These are phyloP conservation scores for Xestoiulus laeticollis DNA, from an alignment of 2,888 invertebrate genomes.

Conservation along the genomic window DNA sequence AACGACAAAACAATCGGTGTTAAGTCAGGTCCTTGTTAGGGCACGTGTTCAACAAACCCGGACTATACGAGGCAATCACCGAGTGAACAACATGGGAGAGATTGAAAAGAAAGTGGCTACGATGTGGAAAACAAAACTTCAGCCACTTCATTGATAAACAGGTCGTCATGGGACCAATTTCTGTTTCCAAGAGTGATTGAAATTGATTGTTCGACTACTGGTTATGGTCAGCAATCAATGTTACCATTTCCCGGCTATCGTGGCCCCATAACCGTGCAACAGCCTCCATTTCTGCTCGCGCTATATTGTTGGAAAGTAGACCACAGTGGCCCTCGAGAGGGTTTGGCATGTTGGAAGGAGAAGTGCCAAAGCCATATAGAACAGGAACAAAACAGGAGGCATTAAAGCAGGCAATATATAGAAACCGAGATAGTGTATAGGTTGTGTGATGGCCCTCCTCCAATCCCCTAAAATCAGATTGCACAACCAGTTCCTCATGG, in stretches of 20 bases:
- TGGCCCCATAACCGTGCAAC: background rate
- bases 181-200: constrained; percentile 36
- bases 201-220: constrained; percentile 37
- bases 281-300: background rate
- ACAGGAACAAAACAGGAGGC: background rate
- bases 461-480: constrained; percentile 24
- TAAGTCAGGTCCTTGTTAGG: background rate
- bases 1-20: constrained; percentile 5
- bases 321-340: constrained; percentile 18
- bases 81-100: constrained; percentile 2
- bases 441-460: too few relatives aligned
- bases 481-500: background rate
- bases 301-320: constrained; percentile 19
- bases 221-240: constrained; percentile 47
- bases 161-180: constrained; percentile 29
- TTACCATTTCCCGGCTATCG: background rate
- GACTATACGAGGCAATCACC: background rate
- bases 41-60: constrained; percentile 16
- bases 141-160: constrained; percentile 26
- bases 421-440: background rate
- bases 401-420: background rate
- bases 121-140: constrained; percentile 18
- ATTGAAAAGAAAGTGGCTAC: constrained; percentile 17
- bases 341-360: background rate
- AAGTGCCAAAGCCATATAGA: background rate